Percentiles rank a stretch among this genome's conserved stretches.
Conservation (phyloP, 2,113 vertebrate species). For the Butastur rufipennis region DNA sequence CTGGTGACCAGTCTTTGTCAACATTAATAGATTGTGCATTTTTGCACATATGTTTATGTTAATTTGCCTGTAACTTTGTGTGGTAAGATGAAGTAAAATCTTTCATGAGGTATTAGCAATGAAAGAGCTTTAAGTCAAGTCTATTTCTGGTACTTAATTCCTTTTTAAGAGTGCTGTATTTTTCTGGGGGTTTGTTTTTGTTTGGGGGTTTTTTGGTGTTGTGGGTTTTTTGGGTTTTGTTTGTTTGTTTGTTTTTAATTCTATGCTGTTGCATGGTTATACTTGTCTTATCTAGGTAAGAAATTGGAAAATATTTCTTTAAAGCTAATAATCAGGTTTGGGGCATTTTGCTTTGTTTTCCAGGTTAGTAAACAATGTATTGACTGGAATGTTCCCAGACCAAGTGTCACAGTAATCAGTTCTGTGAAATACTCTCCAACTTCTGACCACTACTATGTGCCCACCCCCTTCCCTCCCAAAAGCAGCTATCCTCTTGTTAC, state of each 20-base stretch:
- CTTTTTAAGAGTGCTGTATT: background rate
- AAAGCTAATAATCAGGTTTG: background rate
- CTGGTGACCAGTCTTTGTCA: background rate
- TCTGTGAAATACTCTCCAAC: background rate
- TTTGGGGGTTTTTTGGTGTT: background rate
- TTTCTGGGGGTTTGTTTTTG: background rate
- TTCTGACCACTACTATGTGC: background rate
- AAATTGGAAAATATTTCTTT: background rate
- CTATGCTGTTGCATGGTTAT: background rate
- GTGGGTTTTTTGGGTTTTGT: background rate
- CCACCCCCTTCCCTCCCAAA: background rate
- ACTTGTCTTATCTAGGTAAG: background rate
- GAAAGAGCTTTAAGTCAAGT: background rate
- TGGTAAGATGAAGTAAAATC: background rate
- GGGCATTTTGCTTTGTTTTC: background rate
- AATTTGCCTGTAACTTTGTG: background rate
- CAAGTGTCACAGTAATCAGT: background rate
- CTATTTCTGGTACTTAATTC: background rate
- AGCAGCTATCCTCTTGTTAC: background rate
- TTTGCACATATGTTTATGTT: background rate
- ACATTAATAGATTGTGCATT: background rate
- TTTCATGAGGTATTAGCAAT: background rate
- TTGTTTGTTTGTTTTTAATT: background rate
- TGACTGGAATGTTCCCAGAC: background rate
- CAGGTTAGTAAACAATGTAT: background rate